phyloP scores from a whole-genome alignment of 2,113 vertebrate genomes.

The Coptodon rendalli region DNA sequence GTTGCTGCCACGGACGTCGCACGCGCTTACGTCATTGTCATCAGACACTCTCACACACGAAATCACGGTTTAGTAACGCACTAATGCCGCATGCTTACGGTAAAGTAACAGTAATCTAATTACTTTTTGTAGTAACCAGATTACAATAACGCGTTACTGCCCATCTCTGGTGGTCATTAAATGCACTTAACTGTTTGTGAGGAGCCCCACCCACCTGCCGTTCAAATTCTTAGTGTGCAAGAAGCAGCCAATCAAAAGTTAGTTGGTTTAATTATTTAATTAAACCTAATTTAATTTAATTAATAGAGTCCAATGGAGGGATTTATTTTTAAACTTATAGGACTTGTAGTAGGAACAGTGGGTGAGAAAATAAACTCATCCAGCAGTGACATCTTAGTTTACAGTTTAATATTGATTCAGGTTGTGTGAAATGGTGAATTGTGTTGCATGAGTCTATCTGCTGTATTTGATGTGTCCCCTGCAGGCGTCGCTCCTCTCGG shows the following conservation, averaged over 20 bases:
- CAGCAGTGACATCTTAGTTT: background rate
- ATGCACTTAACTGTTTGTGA: background rate
- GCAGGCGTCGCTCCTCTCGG: constrained; percentile 45
- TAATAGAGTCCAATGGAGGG: background rate
- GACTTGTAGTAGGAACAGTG: background rate
- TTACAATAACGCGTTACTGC: rapidly evolving
- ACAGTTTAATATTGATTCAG: background rate
- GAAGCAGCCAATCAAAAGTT: background rate
- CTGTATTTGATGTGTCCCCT: background rate
- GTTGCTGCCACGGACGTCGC: background rate
- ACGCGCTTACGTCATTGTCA: background rate
- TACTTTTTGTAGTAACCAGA: background rate
- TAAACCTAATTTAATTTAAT: background rate
- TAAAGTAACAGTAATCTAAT: background rate
- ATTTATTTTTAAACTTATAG: background rate
- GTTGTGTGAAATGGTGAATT: background rate
- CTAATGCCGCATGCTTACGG: rapidly evolving
- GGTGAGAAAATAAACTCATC: background rate
- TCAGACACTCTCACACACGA: background rate
- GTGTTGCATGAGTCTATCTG: background rate
- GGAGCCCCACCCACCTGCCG: rapidly evolving
- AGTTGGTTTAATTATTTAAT: background rate
- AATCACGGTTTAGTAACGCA: background rate
- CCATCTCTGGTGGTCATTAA: background rate
- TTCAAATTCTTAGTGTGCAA: background rate